phyloP scores from a whole-genome alignment of 2,888 invertebrate species.

The Eupithecia exiguata region DNA sequence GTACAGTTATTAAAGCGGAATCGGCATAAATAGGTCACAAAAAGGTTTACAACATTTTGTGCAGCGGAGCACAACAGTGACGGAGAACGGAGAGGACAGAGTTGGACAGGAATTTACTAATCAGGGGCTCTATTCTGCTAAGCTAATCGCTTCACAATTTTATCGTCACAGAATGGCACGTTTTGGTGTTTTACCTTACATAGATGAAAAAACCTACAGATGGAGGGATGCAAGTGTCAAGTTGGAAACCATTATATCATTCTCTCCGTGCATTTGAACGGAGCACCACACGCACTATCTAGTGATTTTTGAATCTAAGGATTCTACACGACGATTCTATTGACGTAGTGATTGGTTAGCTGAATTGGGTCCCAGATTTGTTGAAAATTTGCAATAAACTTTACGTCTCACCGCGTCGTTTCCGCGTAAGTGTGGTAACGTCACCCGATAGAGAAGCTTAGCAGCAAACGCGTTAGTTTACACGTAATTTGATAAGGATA shows the following conservation, averaged over 20 bases:
- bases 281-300: no score
- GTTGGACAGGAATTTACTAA: background rate
- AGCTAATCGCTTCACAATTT: no score
- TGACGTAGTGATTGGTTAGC: no score
- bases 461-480: background rate
- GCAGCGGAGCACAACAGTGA: background rate
- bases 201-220: no score
- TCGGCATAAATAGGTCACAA: background rate
- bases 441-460: background rate
- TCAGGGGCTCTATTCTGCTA: no score
- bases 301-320: no score
- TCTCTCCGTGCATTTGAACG: no score
- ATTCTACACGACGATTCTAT: no score
- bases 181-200: no score
- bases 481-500: constrained; percentile 3
- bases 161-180: no score
- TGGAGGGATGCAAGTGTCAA: no score
- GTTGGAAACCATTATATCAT: no score
- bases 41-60: background rate
- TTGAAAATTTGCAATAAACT: background rate
- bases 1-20: background rate
- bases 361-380: background rate
- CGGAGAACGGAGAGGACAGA: background rate
- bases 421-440: background rate
- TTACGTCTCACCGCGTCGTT: background rate